These are phyloP conservation scores for Onychorhynchus coronatus DNA, from an alignment of 2,113 vertebrate genomes.

Conservation along the genomic window DNA sequence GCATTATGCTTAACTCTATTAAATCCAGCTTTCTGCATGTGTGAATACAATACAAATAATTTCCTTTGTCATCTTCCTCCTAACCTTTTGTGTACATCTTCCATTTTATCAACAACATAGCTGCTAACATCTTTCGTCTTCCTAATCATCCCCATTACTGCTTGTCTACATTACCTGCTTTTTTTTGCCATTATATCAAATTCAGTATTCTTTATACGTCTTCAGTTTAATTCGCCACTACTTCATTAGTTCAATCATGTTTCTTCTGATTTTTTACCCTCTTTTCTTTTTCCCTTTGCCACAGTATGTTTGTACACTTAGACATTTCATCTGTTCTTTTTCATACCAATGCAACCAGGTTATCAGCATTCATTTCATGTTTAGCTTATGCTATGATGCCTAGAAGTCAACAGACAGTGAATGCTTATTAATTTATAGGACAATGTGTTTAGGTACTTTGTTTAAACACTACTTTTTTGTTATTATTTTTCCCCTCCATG, in stretches of 20 bases:
- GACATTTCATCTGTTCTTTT: background rate
- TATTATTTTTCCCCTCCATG: background rate
- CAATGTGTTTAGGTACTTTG: rapidly evolving
- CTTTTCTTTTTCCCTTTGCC: background rate
- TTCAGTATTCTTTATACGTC: background rate
- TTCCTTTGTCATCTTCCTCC: background rate
- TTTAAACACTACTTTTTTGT: background rate
- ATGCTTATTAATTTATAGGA: background rate
- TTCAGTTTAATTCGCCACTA: background rate
- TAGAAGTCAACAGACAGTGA: background rate
- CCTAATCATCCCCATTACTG: background rate
- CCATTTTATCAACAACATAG: background rate
- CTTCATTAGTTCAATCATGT: background rate
- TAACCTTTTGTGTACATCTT: background rate
- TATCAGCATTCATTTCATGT: background rate
- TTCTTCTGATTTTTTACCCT: background rate
- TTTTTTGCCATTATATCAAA: background rate
- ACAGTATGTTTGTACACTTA: background rate
- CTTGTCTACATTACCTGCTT: background rate
- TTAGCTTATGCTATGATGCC: background rate
- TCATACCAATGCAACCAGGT: background rate
- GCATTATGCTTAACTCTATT: background rate
- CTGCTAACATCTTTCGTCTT: background rate
- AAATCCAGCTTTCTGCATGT: background rate
- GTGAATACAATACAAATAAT: background rate